phyloP scores from a whole-genome alignment of 2,797 vertebrate species.

The Sebastolobus alascanus region DNA sequence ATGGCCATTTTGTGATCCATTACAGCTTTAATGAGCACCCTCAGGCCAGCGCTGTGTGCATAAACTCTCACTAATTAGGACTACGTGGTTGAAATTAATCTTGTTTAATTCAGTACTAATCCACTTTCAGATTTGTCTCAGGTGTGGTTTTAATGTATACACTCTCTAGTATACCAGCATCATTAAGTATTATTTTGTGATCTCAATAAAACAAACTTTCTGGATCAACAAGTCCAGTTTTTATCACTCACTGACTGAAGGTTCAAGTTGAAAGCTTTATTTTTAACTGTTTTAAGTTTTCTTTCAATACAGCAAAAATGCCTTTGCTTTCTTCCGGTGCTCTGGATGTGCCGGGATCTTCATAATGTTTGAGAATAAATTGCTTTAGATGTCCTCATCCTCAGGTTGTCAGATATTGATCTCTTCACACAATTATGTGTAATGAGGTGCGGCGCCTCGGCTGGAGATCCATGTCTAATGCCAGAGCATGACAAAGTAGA shows the following conservation, averaged over 20 bases:
- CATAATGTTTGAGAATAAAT: conserved; percentile 24
- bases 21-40: conserved; percentile 29
- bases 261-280: not conserved
- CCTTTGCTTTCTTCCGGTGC: not conserved
- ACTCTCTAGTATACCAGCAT: not conserved
- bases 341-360: not conserved
- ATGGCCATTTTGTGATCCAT: conserved; percentile 14
- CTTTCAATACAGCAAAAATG: not conserved
- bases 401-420: conserved; percentile 46
- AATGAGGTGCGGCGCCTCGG: conserved; percentile 35
- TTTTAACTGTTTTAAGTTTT: not conserved
- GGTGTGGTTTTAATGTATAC: not conserved
- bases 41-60: conserved; percentile 12
- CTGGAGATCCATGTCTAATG: conserved; percentile 33
- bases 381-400: conserved; percentile 27
- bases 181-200: not conserved
- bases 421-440: conserved; percentile 38
- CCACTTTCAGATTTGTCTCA: not conserved
- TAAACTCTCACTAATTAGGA: conserved; percentile 12
- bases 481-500: conserved; percentile 32
- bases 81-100: not conserved
- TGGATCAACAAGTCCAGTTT: not conserved
- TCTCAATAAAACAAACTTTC: not conserved
- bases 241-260: too few relatives aligned
- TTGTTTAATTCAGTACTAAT: conserved; percentile 8